These are phyloP conservation scores for Aviceda subcristata DNA, from an alignment of 2,113 vertebrate species.

Conservation along the genomic window DNA sequence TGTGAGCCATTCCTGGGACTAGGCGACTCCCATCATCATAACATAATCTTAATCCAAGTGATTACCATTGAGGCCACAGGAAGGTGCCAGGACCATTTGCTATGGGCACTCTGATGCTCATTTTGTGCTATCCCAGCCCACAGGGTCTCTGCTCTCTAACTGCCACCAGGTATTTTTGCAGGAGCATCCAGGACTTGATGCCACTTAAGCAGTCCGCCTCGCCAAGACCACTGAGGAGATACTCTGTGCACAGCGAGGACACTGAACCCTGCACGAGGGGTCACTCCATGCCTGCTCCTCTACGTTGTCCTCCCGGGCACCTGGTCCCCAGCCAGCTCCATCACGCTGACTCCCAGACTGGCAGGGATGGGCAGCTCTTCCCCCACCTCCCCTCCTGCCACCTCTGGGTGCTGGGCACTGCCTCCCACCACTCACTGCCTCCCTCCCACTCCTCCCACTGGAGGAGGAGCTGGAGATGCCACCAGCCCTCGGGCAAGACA, in stretches of 20 bases:
- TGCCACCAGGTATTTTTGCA: neutral
- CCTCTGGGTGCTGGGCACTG: neutral
- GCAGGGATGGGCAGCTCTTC: neutral
- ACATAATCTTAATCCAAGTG: neutral
- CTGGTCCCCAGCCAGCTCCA: neutral
- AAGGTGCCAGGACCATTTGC: neutral
- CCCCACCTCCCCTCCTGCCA: neutral
- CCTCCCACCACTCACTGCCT: neutral
- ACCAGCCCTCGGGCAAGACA: rapidly evolving
- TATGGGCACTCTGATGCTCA: neutral
- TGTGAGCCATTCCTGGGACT: neutral
- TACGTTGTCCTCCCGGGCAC: rapidly evolving
- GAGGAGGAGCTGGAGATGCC: neutral
- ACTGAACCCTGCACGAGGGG: rapidly evolving
- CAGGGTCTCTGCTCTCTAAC: neutral
- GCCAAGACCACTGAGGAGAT: rapidly evolving
- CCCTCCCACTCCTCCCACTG: too few species aligned
- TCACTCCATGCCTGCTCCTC: neutral
- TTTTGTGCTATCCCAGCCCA: neutral
- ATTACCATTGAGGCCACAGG: neutral
- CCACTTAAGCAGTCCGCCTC: rapidly evolving
- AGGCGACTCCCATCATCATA: neutral
- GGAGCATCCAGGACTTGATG: neutral
- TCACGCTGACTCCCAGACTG: neutral
- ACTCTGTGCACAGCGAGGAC: rapidly evolving